A percentile compares a stretch with the other conserved stretches of the same genome.
These are phyloP conservation scores for Trachythela sp. DNA, from an alignment of 64 coral and sea anemone species.

Conservation along the genomic window DNA sequence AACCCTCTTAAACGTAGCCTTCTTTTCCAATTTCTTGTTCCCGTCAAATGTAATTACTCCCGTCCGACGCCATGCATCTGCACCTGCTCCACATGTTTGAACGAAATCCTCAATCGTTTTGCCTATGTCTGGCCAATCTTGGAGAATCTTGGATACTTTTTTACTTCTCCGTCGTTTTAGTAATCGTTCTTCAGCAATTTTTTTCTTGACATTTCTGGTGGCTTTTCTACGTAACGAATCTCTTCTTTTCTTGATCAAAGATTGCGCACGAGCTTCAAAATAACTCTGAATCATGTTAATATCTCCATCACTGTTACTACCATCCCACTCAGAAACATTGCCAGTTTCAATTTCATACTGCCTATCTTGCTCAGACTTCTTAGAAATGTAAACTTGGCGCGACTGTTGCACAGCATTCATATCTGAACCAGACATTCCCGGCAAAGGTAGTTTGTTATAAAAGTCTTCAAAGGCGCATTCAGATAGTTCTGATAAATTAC, in stretches of 20 bases:
- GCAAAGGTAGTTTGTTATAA: slow-evolving; percentile 21
- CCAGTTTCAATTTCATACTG: not conserved
- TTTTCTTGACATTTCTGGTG: slow-evolving; percentile 24
- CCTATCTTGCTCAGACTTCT: not conserved
- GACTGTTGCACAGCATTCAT: slow-evolving; percentile 37
- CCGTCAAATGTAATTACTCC: slow-evolving; percentile 57
- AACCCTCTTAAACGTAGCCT: slow-evolving; percentile 32
- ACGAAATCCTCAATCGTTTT: slow-evolving; percentile 56
- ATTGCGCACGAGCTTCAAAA: slow-evolving; percentile 2
- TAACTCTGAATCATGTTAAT: not conserved
- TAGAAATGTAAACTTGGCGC: slow-evolving; percentile 21
- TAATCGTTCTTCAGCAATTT: slow-evolving; percentile 30
- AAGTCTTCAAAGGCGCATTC: slow-evolving; percentile 32
- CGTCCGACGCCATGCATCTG: slow-evolving; percentile 39
- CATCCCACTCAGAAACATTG: slow-evolving; percentile 40
- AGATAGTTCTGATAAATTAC: not conserved
- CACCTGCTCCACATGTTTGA: slow-evolving; percentile 27
- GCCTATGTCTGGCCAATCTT: slow-evolving; percentile 33
- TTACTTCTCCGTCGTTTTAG: slow-evolving; percentile 40
- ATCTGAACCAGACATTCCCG: slow-evolving; percentile 12
- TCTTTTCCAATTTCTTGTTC: slow-evolving; percentile 41
- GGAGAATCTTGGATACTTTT: slow-evolving; percentile 16
- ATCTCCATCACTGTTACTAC: slow-evolving; percentile 21
- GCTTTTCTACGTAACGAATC: slow-evolving; percentile 19
- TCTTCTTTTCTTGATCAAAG: slow-evolving; percentile 33